A percentile compares a stretch with the other conserved stretches of the same genome.
Conservation (phyloP, 2,888 invertebrate genomes). For the Hanleya hanleyi region DNA sequence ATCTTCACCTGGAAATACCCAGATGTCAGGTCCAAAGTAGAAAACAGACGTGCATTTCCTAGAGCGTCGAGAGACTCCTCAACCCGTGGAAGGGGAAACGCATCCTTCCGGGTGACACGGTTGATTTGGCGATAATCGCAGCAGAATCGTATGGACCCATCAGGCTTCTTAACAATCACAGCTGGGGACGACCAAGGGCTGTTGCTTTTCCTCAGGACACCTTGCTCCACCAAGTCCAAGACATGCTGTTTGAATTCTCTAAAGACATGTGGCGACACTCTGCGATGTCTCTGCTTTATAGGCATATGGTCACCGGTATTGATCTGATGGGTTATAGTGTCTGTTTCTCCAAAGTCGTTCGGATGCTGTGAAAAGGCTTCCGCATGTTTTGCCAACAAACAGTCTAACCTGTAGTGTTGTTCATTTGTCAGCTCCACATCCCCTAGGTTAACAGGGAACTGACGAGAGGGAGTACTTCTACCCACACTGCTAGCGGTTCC, state of each 20-base stretch:
- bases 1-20: slow-evolving; percentile 50
- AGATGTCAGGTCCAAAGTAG: slow-evolving; percentile 35
- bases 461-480: too few relatives aligned
- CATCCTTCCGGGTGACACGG: slow-evolving; percentile 19
- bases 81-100: slow-evolving; percentile 28
- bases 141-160: slow-evolving; percentile 25
- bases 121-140: slow-evolving; percentile 30
- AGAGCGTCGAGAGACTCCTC: slow-evolving; percentile 37
- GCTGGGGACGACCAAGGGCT: slow-evolving; percentile 19
- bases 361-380: neutral
- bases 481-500: too few relatives aligned
- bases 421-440: too few relatives aligned
- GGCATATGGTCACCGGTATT: neutral
- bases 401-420: too few relatives aligned
- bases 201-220: slow-evolving; percentile 15
- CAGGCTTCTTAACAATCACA: slow-evolving; percentile 28
- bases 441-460: too few relatives aligned
- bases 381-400: too few relatives aligned
- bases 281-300: neutral
- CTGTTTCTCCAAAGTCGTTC: neutral
- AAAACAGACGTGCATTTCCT: slow-evolving; percentile 37
- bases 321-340: neutral
- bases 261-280: neutral
- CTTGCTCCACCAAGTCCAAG: slow-evolving; percentile 17
- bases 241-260: neutral